A percentile compares a stretch with the other conserved stretches of the same genome.
phyloP scores from a whole-genome alignment of 2,797 vertebrate genomes.

The Bovichtus variegatus region DNA sequence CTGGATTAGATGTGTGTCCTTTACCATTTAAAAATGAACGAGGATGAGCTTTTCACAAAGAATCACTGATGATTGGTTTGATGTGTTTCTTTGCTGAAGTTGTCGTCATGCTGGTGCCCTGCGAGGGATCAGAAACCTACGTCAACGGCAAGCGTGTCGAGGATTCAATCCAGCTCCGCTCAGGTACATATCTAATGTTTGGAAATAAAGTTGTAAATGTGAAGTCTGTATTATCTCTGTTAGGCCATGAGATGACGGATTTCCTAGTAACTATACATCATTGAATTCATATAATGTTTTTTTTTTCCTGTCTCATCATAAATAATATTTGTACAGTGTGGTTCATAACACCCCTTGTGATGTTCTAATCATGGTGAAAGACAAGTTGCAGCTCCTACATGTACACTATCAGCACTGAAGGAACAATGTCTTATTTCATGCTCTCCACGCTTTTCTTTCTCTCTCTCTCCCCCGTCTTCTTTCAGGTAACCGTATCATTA shows the following conservation, averaged over 20 bases:
- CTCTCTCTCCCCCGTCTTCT: background rate
- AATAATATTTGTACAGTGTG: background rate
- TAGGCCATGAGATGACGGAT: background rate
- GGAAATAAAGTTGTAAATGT: background rate
- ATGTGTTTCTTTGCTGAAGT: slow-evolving; percentile 84
- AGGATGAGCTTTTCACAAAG: slow-evolving; percentile 8
- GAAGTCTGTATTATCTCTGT: background rate
- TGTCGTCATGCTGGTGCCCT: slow-evolving; percentile 95
- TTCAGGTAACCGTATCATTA: slow-evolving; percentile 98
- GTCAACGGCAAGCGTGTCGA: slow-evolving; percentile 97
- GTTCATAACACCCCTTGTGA: background rate
- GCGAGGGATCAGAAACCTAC: slow-evolving; percentile 96
- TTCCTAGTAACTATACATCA: background rate
- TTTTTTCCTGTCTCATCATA: background rate
- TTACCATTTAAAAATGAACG: background rate
- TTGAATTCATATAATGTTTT: background rate
- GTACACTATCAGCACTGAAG: background rate
- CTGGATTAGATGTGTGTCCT: background rate
- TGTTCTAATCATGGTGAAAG: background rate
- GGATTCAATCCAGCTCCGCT: slow-evolving; percentile 93
- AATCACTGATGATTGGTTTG: slow-evolving; percentile 26
- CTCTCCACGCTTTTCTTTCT: slow-evolving; percentile 3
- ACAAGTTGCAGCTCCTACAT: background rate
- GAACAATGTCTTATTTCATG: background rate
- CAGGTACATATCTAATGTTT: slow-evolving; percentile 83